Conservation (phyloP, 2,797 vertebrate genomes). For the Rhynchotus rufescens region DNA sequence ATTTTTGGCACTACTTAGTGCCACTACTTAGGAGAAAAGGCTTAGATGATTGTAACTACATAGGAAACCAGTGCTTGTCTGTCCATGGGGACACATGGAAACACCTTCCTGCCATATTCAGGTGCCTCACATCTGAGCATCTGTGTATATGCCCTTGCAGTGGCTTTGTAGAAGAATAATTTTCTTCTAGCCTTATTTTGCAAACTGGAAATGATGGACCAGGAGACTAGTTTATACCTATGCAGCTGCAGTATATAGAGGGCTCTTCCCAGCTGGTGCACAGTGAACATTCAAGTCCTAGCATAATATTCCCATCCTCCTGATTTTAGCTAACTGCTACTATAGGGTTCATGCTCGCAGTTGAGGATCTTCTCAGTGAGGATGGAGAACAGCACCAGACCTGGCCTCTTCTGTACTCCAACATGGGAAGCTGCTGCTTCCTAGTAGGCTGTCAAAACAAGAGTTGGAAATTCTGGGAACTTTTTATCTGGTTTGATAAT, state of each 20-base stretch:
- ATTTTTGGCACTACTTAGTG: not conserved
- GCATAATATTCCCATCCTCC: not conserved
- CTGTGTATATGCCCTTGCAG: not conserved
- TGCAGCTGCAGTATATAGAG: not conserved
- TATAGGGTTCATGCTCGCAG: not conserved
- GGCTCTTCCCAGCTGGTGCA: not conserved
- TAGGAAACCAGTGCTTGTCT: not conserved
- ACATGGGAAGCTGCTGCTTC: not conserved
- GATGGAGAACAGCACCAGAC: not conserved
- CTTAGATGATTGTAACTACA: not conserved
- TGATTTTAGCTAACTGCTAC: not conserved
- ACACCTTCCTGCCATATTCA: not conserved
- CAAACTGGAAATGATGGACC: not conserved
- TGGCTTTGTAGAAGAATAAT: not conserved
- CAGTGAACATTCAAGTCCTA: not conserved
- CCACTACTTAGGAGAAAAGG: not conserved
- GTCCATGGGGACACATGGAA: not conserved
- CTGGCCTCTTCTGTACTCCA: rapidly evolving
- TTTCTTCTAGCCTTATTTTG: not conserved
- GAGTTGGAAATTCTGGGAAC: not conserved
- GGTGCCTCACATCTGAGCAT: not conserved
- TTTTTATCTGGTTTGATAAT: not conserved
- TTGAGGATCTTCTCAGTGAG: not conserved
- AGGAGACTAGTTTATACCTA: not conserved
- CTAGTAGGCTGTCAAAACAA: rapidly evolving